Percentiles rank a stretch among this genome's conserved stretches.
Evolutionary conservation across 2,888 invertebrate genomes (phyloP).

Genomic region (Lamellibrachia satsuma): DNA sequence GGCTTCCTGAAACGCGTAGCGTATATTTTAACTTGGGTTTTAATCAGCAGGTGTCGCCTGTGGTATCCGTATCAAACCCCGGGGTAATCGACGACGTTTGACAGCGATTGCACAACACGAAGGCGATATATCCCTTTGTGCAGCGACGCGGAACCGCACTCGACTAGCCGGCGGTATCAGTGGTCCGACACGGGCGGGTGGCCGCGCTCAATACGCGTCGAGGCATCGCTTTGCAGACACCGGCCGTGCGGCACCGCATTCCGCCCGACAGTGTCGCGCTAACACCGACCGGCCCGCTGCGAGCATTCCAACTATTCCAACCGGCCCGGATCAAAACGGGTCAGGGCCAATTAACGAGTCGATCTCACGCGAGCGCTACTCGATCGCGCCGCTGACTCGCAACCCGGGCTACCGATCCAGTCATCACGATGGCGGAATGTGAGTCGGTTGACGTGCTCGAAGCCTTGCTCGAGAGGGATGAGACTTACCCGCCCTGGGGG

Average conservation of each 20-base stretch:
- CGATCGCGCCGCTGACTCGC: neutral
- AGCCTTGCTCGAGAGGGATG: constrained; percentile 12
- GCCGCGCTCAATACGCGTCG: neutral
- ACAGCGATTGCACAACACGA: neutral
- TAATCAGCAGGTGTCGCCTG: constrained; percentile 5
- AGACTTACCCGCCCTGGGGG: neutral
- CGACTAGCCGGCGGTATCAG: neutral
- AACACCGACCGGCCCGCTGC: neutral
- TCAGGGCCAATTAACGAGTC: constrained; percentile 7
- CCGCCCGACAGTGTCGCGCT: neutral
- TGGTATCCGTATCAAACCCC: neutral
- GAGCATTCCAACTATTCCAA: neutral
- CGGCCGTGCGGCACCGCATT: neutral
- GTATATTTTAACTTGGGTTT: neutral
- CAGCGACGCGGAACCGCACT: neutral
- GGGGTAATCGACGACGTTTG: neutral
- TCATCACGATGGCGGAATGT: constrained; percentile 8
- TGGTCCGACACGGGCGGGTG: neutral
- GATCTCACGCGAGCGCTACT: neutral
- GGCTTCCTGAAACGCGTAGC: neutral
- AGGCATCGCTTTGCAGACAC: neutral
- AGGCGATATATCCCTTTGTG: neutral
- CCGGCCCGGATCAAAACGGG: neutral
- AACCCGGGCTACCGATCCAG: neutral
- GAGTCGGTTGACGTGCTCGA: neutral